Base-by-base conservation (phyloP, 2,113 vertebrate genomes). In the Eonycteris spelaea region DNA sequence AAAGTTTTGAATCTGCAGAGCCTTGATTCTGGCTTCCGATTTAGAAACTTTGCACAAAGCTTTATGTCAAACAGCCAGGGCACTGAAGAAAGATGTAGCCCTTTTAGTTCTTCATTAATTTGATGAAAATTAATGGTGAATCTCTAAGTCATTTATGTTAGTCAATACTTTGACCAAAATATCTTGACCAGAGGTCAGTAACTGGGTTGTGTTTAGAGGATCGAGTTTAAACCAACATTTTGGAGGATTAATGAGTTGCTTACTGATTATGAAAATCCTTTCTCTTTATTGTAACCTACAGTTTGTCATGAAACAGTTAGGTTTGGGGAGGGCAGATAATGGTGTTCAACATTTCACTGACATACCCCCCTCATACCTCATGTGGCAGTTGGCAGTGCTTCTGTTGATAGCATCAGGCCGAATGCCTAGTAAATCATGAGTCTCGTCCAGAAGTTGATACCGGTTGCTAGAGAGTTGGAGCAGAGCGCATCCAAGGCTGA, bases 391-490 rank as follows among this genome's bases (percentile, higher is more conserved):
- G 75, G 95, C 78, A 96, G 97, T 98, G 97, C 97, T 98, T 97
- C 90, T 97, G 91, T 95, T 98, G 98, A 99, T 99, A 98, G 96
- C 97, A 98, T 98, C 97, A 98, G 96, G 92, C 96, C 83, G 97
- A 97, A 97, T 98, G 98, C 98, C 98, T 96, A 96, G 95, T 98
- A 98, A 98, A 98, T 99, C 98, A 98, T 94, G 97, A 95, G 73
- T 95, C 97, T 98, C 98, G 97, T 99, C 97, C 98, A 86, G 33
- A 80, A 98, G 99, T 98, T 98, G 98, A 98, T 98, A 98, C 99
- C 99, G 97, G 86, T 94, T 96, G 98, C 98, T 98, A 97, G 98
- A 98, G 94, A 96, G 95, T 71, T 98, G 96, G 95, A 87, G 93
- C 96, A 97, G 92, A 98, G 70, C 93, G 97, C 95, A 97, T 98